These are phyloP conservation scores for Dicranocentrus wangi DNA, from an alignment of 2,888 invertebrate species.

Conservation along the genomic window DNA sequence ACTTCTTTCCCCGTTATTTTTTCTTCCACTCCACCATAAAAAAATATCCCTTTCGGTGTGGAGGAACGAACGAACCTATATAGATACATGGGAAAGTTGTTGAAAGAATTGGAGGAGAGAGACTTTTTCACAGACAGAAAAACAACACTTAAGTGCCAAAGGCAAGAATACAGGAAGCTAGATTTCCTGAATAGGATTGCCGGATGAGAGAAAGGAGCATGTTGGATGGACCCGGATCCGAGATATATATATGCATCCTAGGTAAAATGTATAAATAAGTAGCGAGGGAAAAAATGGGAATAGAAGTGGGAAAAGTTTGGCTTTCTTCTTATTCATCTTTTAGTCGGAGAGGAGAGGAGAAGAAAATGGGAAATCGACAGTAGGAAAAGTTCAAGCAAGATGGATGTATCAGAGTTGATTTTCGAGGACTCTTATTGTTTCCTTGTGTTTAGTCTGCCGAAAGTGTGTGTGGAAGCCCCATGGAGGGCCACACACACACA, in stretches of 20 bases:
- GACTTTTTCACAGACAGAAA: slow-evolving; percentile 18
- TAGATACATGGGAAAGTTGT: neutral
- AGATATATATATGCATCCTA: too few species aligned
- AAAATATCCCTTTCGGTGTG: slow-evolving; percentile 10
- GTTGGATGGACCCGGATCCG: neutral
- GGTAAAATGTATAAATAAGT: too few species aligned
- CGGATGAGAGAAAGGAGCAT: slow-evolving; percentile 34
- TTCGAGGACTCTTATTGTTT: slow-evolving; percentile 12
- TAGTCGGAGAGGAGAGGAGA: slow-evolving; percentile 7
- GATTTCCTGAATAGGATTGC: slow-evolving; percentile 33
- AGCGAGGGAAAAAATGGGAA: slow-evolving; percentile 16
- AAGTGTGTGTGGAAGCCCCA: too few species aligned
- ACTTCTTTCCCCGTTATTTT: neutral
- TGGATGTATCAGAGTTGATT: slow-evolving; percentile 25
- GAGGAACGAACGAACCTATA: neutral
- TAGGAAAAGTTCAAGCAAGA: slow-evolving; percentile 5
- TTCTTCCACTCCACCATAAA: too few species aligned
- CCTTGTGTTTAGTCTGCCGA: too few species aligned
- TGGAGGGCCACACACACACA: too few species aligned
- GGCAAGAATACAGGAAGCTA: slow-evolving; percentile 36
- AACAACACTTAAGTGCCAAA: slow-evolving; percentile 40
- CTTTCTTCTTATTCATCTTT: neutral
- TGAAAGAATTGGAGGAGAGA: neutral
- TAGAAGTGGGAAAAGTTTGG: slow-evolving; percentile 2
- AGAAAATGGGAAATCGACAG: slow-evolving; percentile 13